Percentiles rank a stretch among this genome's conserved stretches.
phyloP scores from a whole-genome alignment of 92 coral and sea anemone genomes.

The Pocillopora grandis region DNA sequence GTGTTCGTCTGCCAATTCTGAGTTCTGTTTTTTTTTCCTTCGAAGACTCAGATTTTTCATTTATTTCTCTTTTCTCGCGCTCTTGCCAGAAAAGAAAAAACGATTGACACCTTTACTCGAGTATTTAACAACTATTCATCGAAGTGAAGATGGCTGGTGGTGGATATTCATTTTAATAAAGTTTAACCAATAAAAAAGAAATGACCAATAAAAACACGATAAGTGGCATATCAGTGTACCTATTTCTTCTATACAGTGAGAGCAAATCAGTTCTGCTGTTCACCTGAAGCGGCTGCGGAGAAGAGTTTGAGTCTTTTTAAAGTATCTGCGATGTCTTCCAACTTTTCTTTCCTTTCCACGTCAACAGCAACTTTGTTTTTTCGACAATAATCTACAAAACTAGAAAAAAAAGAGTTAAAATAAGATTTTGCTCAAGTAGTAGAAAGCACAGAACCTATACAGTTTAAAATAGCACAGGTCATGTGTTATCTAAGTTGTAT shows the following conservation, averaged over 20 bases:
- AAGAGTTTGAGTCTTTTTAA: constrained; percentile 35
- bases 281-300: constrained; percentile 34
- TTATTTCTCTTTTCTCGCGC: too few species aligned
- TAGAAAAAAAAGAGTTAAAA: not conserved
- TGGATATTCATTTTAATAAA: too few species aligned
- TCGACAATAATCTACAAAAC: constrained; percentile 60
- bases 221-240: not conserved
- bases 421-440: not conserved
- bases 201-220: not conserved
- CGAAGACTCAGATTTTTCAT: too few species aligned
- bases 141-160: too few species aligned
- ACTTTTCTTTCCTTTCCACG: constrained; percentile 38
- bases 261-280: not conserved
- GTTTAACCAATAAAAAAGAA: too few species aligned
- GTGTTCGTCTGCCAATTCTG: too few species aligned
- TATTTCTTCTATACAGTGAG: not conserved
- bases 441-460: not conserved
- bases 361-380: constrained; percentile 35
- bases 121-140: too few species aligned
- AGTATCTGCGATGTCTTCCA: constrained; percentile 48
- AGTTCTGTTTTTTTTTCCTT: too few species aligned
- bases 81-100: too few species aligned
- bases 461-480: too few species aligned
- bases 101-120: too few species aligned
- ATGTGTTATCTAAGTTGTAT: too few species aligned